Evolutionary conservation across 2,888 invertebrate species (phyloP).

Genomic region (Hydroisotoma schaefferi): DNA sequence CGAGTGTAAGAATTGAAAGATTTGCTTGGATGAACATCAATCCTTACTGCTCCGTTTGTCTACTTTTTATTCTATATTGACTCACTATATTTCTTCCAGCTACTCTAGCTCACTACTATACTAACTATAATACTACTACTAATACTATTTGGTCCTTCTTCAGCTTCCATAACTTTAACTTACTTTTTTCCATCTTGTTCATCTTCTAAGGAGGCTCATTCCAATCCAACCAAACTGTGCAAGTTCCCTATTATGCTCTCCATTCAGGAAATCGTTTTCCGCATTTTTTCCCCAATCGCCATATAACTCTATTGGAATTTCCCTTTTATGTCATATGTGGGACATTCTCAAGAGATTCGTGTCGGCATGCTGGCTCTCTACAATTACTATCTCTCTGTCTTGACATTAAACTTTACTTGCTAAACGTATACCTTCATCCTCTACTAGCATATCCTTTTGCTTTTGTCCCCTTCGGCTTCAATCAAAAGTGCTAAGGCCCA

Average conservation of each 20-base stretch:
- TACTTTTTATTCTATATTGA: neutral
- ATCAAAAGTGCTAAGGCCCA: too few relatives aligned
- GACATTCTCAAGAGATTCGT: neutral
- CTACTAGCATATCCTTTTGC: too few relatives aligned
- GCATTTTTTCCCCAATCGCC: constrained; percentile 13
- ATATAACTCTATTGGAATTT: constrained; percentile 13
- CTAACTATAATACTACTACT: too few relatives aligned
- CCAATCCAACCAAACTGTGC: neutral
- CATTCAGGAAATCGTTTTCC: constrained; percentile 15
- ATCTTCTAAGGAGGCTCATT: constrained; percentile 5
- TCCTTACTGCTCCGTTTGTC: constrained; percentile 15
- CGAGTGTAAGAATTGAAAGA: constrained; percentile 46
- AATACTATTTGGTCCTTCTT: neutral
- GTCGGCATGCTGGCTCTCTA: constrained; percentile 1
- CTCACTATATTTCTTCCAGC: neutral
- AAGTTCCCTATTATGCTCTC: constrained; percentile 9
- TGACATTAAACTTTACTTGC: too few relatives aligned
- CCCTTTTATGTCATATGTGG: constrained; percentile 3
- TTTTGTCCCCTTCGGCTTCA: too few relatives aligned
- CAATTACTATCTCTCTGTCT: too few relatives aligned
- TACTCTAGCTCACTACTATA: too few relatives aligned
- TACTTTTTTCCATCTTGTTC: constrained; percentile 4
- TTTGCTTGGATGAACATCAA: constrained; percentile 43
- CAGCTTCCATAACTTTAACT: too few relatives aligned
- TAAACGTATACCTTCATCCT: too few relatives aligned